Conservation (phyloP, 2,888 invertebrate genomes). For the Campopleginae sp. region DNA sequence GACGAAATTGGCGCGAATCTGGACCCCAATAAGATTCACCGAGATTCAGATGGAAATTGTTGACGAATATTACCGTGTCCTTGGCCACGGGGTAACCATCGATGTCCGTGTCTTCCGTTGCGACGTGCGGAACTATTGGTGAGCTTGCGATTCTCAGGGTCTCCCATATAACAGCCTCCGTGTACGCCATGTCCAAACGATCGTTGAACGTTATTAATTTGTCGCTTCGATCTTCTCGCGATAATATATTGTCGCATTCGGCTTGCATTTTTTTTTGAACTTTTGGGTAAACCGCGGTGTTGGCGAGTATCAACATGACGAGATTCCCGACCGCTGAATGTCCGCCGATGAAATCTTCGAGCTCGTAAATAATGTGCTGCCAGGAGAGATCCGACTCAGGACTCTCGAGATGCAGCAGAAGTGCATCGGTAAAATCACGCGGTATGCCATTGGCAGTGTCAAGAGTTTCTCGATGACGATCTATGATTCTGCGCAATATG, state of each 20-base stretch:
- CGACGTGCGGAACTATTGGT: conserved; percentile 96
- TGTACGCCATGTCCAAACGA: conserved; percentile 89
- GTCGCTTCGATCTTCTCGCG: conserved; percentile 84
- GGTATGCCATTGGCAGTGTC: conserved; percentile 85
- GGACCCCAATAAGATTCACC: conserved; percentile 90
- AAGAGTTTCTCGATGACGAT: conserved; percentile 86
- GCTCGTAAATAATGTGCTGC: conserved; percentile 92
- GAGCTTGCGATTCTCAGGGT: conserved; percentile 92
- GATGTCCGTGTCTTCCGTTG: conserved; percentile 90
- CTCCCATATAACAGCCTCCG: conserved; percentile 93
- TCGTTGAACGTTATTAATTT: conserved; percentile 88
- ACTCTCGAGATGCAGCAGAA: conserved; percentile 89
- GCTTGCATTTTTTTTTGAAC: conserved; percentile 88
- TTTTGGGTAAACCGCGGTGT: conserved; percentile 88
- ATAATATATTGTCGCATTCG: conserved; percentile 87
- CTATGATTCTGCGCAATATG: conserved; percentile 90
- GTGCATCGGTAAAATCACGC: conserved; percentile 92
- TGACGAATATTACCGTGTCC: conserved; percentile 93
- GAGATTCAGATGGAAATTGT: conserved; percentile 92
- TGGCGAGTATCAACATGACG: conserved; percentile 90
- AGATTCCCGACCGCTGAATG: conserved; percentile 95
- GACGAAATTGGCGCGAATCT: conserved; percentile 89
- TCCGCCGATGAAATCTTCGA: conserved; percentile 95
- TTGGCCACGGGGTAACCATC: conserved; percentile 90
- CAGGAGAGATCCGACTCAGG: conserved; percentile 88